These are phyloP conservation scores for Idaea dimidiata DNA, from an alignment of 2,888 invertebrate species.

Conservation along the genomic window DNA sequence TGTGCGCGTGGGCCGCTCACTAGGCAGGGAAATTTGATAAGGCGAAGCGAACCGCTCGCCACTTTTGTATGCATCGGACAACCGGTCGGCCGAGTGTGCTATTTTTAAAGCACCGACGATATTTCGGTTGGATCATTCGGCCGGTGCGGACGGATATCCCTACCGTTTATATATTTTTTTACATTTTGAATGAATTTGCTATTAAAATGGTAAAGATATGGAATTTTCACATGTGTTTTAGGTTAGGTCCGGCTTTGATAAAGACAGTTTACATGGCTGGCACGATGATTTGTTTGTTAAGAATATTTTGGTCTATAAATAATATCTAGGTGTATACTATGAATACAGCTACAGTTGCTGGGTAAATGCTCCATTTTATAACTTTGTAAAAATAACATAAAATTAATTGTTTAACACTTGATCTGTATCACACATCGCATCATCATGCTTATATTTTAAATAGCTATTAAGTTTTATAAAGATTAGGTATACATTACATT, in stretches of 20 bases:
- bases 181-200: neutral
- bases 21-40: conserved; percentile 79
- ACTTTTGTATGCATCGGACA: conserved; percentile 74
- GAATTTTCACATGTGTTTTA: neutral
- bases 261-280: neutral
- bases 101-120: conserved; percentile 71
- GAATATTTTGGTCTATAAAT: neutral
- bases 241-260: neutral
- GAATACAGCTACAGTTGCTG: neutral
- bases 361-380: neutral
- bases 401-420: neutral
- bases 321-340: neutral
- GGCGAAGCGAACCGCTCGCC: conserved; percentile 61
- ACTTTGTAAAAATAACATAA: neutral
- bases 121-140: conserved; percentile 39
- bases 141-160: conserved; percentile 26
- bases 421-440: neutral
- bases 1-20: conserved; percentile 57
- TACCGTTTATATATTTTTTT: neutral
- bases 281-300: neutral
- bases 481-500: conserved; percentile 12
- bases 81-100: conserved; percentile 48
- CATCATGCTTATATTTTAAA: neutral
- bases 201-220: neutral
- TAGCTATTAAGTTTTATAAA: neutral